Percentiles rank a stretch among this genome's conserved stretches.
phyloP scores from a whole-genome alignment of 2,797 vertebrate species.

The Danio albolineatus region DNA sequence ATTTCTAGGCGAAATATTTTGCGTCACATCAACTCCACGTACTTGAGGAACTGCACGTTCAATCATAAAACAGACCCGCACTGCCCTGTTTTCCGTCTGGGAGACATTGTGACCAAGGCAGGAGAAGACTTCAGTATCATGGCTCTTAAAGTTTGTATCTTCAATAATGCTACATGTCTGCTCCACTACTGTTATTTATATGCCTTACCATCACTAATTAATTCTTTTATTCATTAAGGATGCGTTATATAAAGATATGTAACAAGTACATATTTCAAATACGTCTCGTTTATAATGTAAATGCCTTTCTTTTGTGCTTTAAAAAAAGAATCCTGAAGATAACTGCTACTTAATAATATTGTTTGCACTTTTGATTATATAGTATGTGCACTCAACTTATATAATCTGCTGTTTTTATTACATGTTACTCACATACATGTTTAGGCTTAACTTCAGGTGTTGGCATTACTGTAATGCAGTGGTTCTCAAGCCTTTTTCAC shows the following conservation, averaged over 20 bases:
- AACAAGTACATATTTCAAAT: too few relatives aligned
- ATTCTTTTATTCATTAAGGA: background rate
- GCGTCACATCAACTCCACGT: slow-evolving; percentile 71
- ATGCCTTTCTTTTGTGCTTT: too few relatives aligned
- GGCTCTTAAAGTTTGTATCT: slow-evolving; percentile 78
- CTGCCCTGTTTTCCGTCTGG: slow-evolving; percentile 85
- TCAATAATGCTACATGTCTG: background rate
- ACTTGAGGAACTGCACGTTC: slow-evolving; percentile 81
- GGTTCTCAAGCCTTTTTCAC: too few relatives aligned
- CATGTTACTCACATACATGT: too few relatives aligned
- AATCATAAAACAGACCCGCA: slow-evolving; percentile 75
- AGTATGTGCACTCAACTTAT: too few relatives aligned
- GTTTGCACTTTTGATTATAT: too few relatives aligned
- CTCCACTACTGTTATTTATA: background rate
- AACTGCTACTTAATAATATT: too few relatives aligned
- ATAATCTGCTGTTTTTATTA: too few relatives aligned
- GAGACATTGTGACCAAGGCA: slow-evolving; percentile 73
- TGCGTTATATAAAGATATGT: background rate
- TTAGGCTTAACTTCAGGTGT: too few relatives aligned
- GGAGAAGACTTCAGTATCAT: slow-evolving; percentile 81
- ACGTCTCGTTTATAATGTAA: too few relatives aligned
- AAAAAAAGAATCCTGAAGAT: too few relatives aligned
- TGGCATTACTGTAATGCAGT: too few relatives aligned
- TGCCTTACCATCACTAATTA: background rate
- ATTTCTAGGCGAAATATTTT: slow-evolving; percentile 82